Evolutionary conservation across 2,888 invertebrate species (phyloP).

Genomic region (Rhagophthalmus giganteus): DNA sequence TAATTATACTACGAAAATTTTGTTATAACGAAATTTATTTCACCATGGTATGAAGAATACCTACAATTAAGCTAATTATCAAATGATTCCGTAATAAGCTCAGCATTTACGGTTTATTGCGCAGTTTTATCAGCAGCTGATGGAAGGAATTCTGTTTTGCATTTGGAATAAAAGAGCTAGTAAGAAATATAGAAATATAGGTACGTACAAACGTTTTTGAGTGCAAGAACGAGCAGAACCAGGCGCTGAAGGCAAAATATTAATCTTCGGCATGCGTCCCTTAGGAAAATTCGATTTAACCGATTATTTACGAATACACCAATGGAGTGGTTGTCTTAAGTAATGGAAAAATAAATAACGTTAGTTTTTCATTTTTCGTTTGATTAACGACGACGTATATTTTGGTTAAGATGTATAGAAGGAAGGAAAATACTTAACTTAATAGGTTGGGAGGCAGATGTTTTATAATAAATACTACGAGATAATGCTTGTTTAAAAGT

Average conservation of each 20-base stretch:
- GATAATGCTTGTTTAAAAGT: neutral
- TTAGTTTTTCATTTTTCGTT: conserved; percentile 2
- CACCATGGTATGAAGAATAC: no score
- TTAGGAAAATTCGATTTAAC: conserved; percentile 8
- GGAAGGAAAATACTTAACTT: neutral
- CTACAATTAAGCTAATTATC: no score
- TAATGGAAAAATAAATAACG: conserved; percentile 1
- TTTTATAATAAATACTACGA: neutral
- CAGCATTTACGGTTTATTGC: no score
- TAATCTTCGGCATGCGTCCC: conserved; percentile 3
- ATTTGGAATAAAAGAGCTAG: no score
- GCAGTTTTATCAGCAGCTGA: no score
- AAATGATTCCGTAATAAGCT: no score
- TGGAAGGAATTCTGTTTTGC: no score
- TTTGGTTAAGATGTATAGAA: neutral
- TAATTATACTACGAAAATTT: no score
- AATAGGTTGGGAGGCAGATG: neutral
- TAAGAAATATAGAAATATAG: no score
- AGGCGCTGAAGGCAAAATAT: conserved; percentile 5
- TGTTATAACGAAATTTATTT: no score
- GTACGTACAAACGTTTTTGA: no score
- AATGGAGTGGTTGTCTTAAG: neutral
- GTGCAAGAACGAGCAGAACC: conserved; percentile 3
- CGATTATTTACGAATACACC: conserved; percentile 3
- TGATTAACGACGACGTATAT: neutral